Conservation (phyloP, 1,140 invertebrate genomes). For the Chlorops oryzae region DNA sequence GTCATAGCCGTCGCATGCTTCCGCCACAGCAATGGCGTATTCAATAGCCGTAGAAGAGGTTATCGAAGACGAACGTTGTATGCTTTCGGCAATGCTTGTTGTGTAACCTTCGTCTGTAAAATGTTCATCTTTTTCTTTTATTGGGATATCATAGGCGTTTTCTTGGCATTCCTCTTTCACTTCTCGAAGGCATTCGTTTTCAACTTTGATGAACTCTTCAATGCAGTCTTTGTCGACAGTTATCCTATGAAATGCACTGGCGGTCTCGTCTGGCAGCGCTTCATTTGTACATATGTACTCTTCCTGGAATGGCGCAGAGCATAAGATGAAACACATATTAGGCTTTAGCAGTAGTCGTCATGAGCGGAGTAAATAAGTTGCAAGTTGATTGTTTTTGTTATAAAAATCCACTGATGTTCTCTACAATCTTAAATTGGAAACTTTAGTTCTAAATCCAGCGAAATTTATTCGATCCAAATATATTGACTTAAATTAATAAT, state of each 20-base stretch:
- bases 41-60: slow-evolving; percentile 1
- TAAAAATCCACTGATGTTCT: too few relatives aligned
- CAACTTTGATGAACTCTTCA: not conserved
- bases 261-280: too few relatives aligned
- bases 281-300: not conserved
- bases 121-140: not conserved
- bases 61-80: not conserved
- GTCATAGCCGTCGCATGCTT: slow-evolving; percentile 6
- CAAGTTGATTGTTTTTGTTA: too few relatives aligned
- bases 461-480: too few relatives aligned
- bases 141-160: not conserved
- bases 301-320: not conserved
- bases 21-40: slow-evolving; percentile 3
- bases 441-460: too few relatives aligned
- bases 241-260: too few relatives aligned
- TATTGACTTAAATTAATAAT: too few relatives aligned
- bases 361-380: too few relatives aligned
- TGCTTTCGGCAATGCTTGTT: not conserved
- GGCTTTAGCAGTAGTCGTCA: too few relatives aligned
- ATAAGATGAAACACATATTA: too few relatives aligned
- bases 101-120: not conserved
- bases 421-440: too few relatives aligned
- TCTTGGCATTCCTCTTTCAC: not conserved
- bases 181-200: not conserved
- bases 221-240: too few relatives aligned